Percentiles rank a stretch among this genome's conserved stretches.
These are phyloP conservation scores for Oncorhynchus mykiss DNA, from an alignment of 2,113 vertebrate genomes.

Conservation along the genomic window DNA sequence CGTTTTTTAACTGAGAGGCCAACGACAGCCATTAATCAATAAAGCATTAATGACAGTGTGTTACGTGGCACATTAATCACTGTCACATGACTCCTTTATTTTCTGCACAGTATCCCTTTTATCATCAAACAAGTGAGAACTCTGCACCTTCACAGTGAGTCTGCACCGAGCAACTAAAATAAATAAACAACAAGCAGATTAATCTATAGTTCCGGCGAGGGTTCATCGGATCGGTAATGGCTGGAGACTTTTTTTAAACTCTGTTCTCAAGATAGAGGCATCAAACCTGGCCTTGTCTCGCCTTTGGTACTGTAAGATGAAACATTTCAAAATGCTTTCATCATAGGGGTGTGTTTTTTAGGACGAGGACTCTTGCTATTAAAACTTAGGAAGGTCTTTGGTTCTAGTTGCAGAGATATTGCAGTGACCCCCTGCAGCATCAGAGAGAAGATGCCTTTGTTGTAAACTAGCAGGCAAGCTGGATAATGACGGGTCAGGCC, in stretches of 20 bases:
- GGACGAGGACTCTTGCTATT: conserved; percentile 30
- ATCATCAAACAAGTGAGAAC: conserved; percentile 13
- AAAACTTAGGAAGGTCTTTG: conserved; percentile 40
- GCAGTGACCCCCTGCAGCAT: conserved; percentile 35
- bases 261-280: conserved; percentile 10
- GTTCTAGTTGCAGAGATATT: conserved; percentile 32
- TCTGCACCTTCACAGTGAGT: conserved; percentile 46
- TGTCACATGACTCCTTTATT: not conserved
- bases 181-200: conserved; percentile 59
- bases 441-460: conserved; percentile 36
- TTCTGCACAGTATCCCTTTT: conserved; percentile 2
- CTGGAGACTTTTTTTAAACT: conserved; percentile 36
- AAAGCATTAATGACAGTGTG: conserved; percentile 51
- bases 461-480: not conserved
- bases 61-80: conserved; percentile 62
- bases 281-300: conserved; percentile 44
- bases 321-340: conserved; percentile 56
- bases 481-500: not conserved
- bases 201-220: conserved; percentile 59
- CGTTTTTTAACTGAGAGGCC: conserved; percentile 26
- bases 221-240: conserved; percentile 41
- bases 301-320: conserved; percentile 55
- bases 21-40: conserved; percentile 63
- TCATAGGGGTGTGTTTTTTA: conserved; percentile 31
- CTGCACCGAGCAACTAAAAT: conserved; percentile 42